Conservation (phyloP, 2,888 invertebrate species). For the Cremastinae sp. region DNA sequence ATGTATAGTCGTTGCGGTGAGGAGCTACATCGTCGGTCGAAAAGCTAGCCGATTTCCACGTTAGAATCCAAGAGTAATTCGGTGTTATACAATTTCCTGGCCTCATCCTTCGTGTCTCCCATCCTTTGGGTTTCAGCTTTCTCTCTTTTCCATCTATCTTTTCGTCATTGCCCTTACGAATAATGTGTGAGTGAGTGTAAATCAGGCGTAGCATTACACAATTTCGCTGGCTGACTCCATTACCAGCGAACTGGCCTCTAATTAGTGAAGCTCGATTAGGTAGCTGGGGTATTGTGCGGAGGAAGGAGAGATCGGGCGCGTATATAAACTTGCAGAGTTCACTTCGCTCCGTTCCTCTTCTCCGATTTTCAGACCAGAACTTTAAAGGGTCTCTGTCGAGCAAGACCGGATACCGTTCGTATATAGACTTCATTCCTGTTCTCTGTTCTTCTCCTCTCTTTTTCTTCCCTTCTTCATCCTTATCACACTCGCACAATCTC, state of each 20-base stretch:
- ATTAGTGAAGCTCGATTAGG: conserved; percentile 78
- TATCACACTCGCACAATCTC: conserved; percentile 49
- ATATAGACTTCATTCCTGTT: conserved; percentile 35
- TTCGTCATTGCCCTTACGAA: no score
- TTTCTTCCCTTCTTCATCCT: conserved; percentile 42
- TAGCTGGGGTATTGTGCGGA: conserved; percentile 62
- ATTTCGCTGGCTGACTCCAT: conserved; percentile 75
- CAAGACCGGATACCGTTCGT: conserved; percentile 31
- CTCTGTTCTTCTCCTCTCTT: conserved; percentile 49
- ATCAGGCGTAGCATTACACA: conserved; percentile 74
- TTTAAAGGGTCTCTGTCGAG: conserved; percentile 50
- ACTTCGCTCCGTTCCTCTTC: conserved; percentile 58
- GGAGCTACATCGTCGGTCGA: conserved; percentile 47
- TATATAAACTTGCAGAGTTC: conserved; percentile 19
- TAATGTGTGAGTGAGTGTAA: conserved; percentile 64
- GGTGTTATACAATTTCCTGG: conserved; percentile 62
- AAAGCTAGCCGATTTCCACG: conserved; percentile 33
- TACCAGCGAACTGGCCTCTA: conserved; percentile 76
- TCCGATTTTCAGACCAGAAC: conserved; percentile 50
- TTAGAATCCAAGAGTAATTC: conserved; percentile 62
- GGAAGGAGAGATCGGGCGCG: conserved; percentile 45
- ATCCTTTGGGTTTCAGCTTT: conserved; percentile 29
- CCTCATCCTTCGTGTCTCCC: conserved; percentile 24
- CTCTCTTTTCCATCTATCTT: conserved; percentile 36
- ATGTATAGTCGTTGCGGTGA: conserved; percentile 12